phyloP scores from a whole-genome alignment of 2,113 vertebrate species.

The Picathartes gymnocephalus region DNA sequence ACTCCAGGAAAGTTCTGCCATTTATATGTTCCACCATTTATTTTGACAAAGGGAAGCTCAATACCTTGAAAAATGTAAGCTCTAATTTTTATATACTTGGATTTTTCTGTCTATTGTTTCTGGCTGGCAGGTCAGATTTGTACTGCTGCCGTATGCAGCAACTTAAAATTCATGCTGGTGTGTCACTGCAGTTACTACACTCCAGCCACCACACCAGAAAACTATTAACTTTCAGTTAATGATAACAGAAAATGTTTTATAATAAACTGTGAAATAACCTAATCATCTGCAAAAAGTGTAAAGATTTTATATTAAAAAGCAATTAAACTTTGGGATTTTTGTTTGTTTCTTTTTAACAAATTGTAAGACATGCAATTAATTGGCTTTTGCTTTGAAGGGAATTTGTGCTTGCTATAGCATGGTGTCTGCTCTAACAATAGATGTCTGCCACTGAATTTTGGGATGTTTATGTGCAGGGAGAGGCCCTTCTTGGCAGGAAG shows the following conservation, averaged over 20 bases:
- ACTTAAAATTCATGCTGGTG: conserved; percentile 34
- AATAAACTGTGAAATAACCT: conserved; percentile 29
- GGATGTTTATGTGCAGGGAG: neutral
- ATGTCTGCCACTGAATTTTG: neutral
- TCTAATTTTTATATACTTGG: neutral
- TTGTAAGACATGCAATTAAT: neutral
- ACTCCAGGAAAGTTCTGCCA: neutral
- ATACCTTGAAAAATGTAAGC: neutral
- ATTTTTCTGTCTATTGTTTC: neutral
- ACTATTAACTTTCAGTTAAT: conserved; percentile 5
- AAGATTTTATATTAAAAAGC: conserved; percentile 10
- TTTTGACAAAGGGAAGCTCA: neutral
- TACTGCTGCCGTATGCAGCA: neutral
- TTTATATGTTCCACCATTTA: neutral
- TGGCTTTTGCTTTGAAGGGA: neutral
- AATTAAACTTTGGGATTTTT: neutral
- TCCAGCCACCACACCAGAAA: neutral
- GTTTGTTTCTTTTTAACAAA: neutral
- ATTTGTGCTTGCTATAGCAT: neutral
- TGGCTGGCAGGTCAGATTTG: conserved; percentile 23
- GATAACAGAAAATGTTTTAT: neutral
- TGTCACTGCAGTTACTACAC: conserved; percentile 13
- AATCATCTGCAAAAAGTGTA: neutral
- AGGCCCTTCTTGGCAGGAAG: neutral
- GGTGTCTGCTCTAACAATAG: neutral